phyloP scores from a whole-genome alignment of 2,797 vertebrate genomes.

The Notolepis coatsorum region DNA sequence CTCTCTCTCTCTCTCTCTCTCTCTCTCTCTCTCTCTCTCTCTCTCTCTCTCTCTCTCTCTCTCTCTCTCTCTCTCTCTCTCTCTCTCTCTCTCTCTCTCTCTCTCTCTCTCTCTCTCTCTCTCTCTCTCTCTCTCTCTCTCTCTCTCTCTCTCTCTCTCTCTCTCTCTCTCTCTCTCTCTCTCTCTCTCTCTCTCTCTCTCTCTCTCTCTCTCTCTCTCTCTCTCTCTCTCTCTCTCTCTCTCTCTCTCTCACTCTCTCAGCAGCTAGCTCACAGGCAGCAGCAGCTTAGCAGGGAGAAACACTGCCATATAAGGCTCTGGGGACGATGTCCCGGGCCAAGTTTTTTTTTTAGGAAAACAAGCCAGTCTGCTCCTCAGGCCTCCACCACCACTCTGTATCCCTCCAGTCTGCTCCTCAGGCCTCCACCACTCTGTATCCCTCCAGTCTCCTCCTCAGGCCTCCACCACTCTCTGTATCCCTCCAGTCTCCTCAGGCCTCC shows the following conservation, averaged over 20 bases:
- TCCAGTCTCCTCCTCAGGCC: no score
- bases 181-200: constrained; percentile 20
- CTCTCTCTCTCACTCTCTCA: not conserved
- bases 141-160: not conserved
- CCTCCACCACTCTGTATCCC: no score
- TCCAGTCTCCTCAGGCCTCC: no score
- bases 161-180: constrained; percentile 13
- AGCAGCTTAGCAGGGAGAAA: constrained; percentile 77
- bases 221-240: not conserved
- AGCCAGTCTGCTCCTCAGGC: constrained; percentile 71
- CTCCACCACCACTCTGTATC: no score
- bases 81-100: no score
- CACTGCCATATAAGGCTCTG: constrained; percentile 86
- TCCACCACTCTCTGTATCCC: no score
- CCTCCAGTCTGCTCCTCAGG: no score
- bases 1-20: constrained; percentile 19
- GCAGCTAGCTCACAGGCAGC: not conserved
- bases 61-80: not conserved
- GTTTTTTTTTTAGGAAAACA: constrained; percentile 71
- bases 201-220: constrained; percentile 39
- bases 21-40: constrained; percentile 30
- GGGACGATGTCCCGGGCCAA: constrained; percentile 80
- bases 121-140: not conserved
- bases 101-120: constrained; percentile 12
- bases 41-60: not conserved